Evolutionary conservation across 2,797 vertebrate genomes (phyloP), one percentile per base, ranked within the genome.

Genomic region (Gallinago nigripennis): DNA sequence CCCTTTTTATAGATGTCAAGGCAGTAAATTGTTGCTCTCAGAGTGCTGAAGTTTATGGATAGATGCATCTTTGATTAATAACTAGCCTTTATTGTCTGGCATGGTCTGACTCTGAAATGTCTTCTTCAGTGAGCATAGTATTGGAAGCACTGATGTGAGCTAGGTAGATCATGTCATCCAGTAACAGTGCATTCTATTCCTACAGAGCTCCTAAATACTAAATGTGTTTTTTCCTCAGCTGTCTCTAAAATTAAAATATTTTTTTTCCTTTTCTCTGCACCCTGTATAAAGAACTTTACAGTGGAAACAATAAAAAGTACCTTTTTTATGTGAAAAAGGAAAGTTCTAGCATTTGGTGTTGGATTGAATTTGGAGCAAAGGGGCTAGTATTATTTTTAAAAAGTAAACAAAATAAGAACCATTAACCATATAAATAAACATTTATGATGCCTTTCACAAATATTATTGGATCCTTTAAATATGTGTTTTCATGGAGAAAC

Each of bases 171-270:
- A 37, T n/a, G 30, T 27, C 16, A 6, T 56, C 35, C 37, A 4
- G 21, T 51, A 30, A 18, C 45, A 27, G 48, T 8, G 23, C 56
- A 7, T 20, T 54, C 15, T 45, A 21, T 31, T 63, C 57, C 56
- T 69, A 18, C 41, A 28, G 16, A 54, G 27, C 8, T 60, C 45
- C 79, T 31, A 11, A 45, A 65, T 25, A 18, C 4, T 12, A 9
- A 60, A 24, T 0, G 1, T 24, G 5, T 0, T 39, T 58, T 70
- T 41, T n/a, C 13, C 27, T 65, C 1, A 0, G 15, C 16, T 66
- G 71, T 45, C 41, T 68, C 41, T 68, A 30, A 3, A 0, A 33
- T 45, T 77, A 24, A 60, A 77, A 60, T 56, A 28, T 45, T 70
- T 31, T 11, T 30, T 61, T 60, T 57, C 11, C 2, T 57, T 68